Conservation (phyloP, 2,888 invertebrate genomes). For the Gandaritis pyraliata region DNA sequence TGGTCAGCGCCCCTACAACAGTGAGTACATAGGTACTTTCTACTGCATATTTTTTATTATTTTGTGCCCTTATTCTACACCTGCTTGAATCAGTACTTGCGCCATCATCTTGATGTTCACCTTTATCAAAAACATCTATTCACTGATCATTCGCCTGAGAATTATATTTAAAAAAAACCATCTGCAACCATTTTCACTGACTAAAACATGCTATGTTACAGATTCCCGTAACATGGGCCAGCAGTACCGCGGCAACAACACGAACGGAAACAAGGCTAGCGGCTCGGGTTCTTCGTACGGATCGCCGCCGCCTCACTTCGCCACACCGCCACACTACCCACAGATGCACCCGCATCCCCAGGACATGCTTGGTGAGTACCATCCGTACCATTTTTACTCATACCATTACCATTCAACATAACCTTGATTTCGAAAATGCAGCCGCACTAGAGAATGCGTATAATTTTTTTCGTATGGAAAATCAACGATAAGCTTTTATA, state of each 20-base stretch:
- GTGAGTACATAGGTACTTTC: slow-evolving; percentile 52
- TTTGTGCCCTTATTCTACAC: too few species aligned
- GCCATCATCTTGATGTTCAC: too few species aligned
- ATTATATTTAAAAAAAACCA: not conserved
- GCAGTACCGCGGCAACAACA: slow-evolving; percentile 72
- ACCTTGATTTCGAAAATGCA: too few species aligned
- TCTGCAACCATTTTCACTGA: slow-evolving; percentile 1
- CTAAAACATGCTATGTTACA: slow-evolving; percentile 35
- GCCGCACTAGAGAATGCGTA: too few species aligned
- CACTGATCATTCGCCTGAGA: too few species aligned
- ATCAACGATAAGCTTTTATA: too few species aligned
- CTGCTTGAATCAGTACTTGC: too few species aligned
- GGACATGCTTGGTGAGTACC: slow-evolving; percentile 74
- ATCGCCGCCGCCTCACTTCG: slow-evolving; percentile 80
- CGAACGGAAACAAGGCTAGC: slow-evolving; percentile 68
- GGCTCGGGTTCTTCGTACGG: slow-evolving; percentile 78
- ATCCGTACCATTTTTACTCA: not conserved
- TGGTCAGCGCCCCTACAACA: slow-evolving; percentile 76
- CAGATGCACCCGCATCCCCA: slow-evolving; percentile 82
- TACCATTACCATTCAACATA: not conserved
- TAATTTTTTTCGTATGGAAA: too few species aligned
- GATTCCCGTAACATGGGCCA: slow-evolving; percentile 73
- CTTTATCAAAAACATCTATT: too few species aligned
- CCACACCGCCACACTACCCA: slow-evolving; percentile 74
- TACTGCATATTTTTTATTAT: too few species aligned